A percentile compares a stretch with the other conserved stretches of the same genome.
Evolutionary conservation across 1,140 invertebrate species (phyloP).

Genomic region (Diachasmimorpha longicaudata): DNA sequence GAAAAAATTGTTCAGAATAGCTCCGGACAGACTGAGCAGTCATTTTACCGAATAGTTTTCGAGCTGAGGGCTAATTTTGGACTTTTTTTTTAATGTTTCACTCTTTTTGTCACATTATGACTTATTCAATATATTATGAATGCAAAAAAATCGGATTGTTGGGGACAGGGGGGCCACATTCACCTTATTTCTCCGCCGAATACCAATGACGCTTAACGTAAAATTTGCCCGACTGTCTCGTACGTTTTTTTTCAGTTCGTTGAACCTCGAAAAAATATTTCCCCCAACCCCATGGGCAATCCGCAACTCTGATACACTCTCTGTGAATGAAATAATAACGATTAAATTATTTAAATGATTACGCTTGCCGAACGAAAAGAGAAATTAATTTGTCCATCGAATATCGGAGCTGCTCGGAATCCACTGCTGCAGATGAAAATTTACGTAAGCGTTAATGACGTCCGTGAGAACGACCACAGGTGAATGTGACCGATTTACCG

Average conservation of each 20-base stretch:
- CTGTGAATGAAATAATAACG: not conserved
- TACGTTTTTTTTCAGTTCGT: not conserved
- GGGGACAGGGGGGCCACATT: not conserved
- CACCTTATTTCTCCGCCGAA: not conserved
- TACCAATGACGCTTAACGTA: not conserved
- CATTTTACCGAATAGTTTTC: no score
- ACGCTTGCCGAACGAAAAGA: not conserved
- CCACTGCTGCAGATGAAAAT: not conserved
- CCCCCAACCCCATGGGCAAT: not conserved
- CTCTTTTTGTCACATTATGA: not conserved
- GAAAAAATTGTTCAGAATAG: no score
- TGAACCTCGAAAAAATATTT: not conserved
- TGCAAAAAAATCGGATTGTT: not conserved
- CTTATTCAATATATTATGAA: not conserved
- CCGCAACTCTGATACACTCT: not conserved
- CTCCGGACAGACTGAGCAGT: no score
- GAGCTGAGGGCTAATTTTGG: no score
- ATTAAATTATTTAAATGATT: not conserved
- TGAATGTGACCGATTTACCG: conserved; percentile 10
- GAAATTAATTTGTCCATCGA: no score
- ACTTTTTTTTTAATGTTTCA: not conserved
- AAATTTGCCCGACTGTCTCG: not conserved
- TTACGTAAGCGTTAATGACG: not conserved
- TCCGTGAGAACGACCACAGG: not conserved
- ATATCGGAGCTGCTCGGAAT: not conserved